Conservation (phyloP, 2,113 vertebrate genomes). For the Colaptes auratus region DNA sequence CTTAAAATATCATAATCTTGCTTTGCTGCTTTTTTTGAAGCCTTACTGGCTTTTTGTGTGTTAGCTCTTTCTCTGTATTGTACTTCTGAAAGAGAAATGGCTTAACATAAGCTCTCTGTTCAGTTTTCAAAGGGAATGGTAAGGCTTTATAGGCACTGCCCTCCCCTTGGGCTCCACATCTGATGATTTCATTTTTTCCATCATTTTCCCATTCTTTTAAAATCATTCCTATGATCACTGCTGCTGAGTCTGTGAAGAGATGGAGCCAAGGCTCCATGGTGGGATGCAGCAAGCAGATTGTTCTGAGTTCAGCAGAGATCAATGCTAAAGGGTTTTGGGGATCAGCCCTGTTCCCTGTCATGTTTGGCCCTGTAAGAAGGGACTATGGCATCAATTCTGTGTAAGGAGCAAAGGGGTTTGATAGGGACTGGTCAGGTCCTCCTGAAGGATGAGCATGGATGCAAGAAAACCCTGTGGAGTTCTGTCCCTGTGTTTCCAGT, state of each 20-base stretch:
- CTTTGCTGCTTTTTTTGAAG: not conserved
- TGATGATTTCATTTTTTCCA: not conserved
- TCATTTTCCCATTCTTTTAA: not conserved
- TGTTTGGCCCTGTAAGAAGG: not conserved
- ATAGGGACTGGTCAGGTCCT: fast-evolving
- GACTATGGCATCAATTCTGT: not conserved
- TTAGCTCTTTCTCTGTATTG: not conserved
- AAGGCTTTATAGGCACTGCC: not conserved
- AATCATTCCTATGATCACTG: fast-evolving
- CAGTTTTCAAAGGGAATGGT: not conserved
- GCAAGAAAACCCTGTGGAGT: not conserved
- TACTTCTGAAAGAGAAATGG: not conserved
- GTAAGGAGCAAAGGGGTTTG: not conserved
- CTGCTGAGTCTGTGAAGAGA: not conserved
- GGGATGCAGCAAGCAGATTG: not conserved
- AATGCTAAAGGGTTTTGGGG: not conserved
- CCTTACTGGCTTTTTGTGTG: not conserved
- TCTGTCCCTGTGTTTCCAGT: not conserved
- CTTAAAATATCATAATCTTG: not conserved
- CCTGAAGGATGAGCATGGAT: not conserved
- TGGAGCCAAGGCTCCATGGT: not conserved
- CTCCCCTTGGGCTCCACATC: not conserved
- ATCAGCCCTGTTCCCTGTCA: fast-evolving
- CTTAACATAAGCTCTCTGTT: not conserved
- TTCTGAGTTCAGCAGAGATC: not conserved